Evolutionary conservation across 1,140 invertebrate genomes (phyloP), one percentile per base, ranked within the genome.

Genomic region (Bombus consobrinus): DNA sequence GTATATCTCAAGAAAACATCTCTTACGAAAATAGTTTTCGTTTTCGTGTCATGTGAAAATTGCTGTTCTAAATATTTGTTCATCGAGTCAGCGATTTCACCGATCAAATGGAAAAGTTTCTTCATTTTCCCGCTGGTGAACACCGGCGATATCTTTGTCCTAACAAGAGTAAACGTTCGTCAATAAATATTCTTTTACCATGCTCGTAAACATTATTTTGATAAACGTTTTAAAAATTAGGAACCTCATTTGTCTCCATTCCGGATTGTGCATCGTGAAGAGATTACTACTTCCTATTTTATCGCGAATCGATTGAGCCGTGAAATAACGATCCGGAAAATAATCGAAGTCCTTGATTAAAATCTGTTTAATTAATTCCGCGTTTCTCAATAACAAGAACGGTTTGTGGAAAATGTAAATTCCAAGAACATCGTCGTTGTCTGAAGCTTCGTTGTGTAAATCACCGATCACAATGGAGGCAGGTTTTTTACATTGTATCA

Each of bases 111-210:
- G 82, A 96, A 96, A 83, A 96, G 92, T 12, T 91, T 91, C 37
- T 95, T 96, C 32, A 96, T 83, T 69, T 95, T 96, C 3, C 94
- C 94, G 28, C 92, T 94, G 0, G 95, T 95, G 62, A 96, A 96
- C 1, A 95, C 91, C 28, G 95, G 94, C 0, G 95, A 93, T 79
- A 96, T 91, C 85, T 95, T 95, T 10, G 90, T 93, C 1, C 89
- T 90, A 66, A 69, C 0, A 3, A 76, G 62, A 82, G 6, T 12
- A 66, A 18, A 37, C 37, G n/a, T 64, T n/a, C 4, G n/a, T n/a
- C 1, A 15, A 32, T 39, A 41, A n/a, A 64, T 1, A 64, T 1
- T 47, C 6, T 12, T 34, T 22, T 15, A 25, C 22, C 10, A 15
- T 25, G 1, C 25, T 18, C 5, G 5, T 15, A 32, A 57, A 59